phyloP scores from a whole-genome alignment of 2,797 vertebrate genomes.

The Danio albolineatus region DNA sequence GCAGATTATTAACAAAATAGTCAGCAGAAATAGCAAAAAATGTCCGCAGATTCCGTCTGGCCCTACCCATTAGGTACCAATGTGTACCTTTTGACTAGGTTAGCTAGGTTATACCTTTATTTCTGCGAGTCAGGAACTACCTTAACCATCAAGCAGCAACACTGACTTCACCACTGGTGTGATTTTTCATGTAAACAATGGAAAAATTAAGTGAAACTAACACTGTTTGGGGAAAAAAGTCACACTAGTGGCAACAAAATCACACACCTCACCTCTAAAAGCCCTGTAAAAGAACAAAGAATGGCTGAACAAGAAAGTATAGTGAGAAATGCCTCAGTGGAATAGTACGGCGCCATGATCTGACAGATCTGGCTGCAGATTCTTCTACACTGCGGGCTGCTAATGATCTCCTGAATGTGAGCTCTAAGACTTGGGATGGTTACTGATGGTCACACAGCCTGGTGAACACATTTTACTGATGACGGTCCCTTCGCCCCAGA shows the following conservation, averaged over 20 bases:
- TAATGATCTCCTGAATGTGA: slow-evolving; percentile 30
- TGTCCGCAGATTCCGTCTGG: too few species aligned
- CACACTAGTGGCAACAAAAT: background rate
- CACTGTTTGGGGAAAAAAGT: background rate
- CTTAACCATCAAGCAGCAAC: background rate
- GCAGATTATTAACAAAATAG: too few species aligned
- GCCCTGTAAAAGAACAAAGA: background rate
- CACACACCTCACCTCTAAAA: background rate
- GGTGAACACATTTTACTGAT: slow-evolving; percentile 48
- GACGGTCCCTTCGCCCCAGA: slow-evolving; percentile 25
- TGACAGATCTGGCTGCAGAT: slow-evolving; percentile 36
- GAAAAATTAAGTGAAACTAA: background rate
- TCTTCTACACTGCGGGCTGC: slow-evolving; percentile 20
- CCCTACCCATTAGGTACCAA: too few species aligned
- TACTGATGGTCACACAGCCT: slow-evolving; percentile 37
- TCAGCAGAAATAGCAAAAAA: too few species aligned
- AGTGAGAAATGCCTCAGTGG: slow-evolving; percentile 5
- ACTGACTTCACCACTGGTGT: background rate
- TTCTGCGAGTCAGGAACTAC: too few species aligned
- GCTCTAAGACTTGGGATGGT: background rate
- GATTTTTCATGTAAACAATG: background rate
- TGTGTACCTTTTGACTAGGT: too few species aligned
- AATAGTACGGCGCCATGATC: background rate
- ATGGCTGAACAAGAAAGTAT: background rate
- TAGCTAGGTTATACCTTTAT: too few species aligned